phyloP scores from a whole-genome alignment of 2,888 invertebrate genomes.

The Vannuccia rotundouncinata region DNA sequence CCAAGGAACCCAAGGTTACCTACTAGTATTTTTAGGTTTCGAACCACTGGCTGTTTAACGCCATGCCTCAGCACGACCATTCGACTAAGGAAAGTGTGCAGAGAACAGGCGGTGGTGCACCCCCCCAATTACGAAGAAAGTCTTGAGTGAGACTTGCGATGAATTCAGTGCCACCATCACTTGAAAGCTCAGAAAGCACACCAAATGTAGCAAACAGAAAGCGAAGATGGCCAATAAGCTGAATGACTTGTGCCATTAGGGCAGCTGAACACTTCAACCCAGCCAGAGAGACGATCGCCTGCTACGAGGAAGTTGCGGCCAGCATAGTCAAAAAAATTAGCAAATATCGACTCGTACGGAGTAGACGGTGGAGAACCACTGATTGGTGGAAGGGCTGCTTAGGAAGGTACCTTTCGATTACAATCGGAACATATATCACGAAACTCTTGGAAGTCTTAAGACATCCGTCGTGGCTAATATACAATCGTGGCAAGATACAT shows the following conservation, averaged over 20 bases:
- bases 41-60: too few relatives aligned
- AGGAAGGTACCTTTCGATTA: too few relatives aligned
- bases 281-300: neutral
- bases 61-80: slow-evolving; percentile 41
- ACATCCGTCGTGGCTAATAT: too few relatives aligned
- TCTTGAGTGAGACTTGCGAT: neutral
- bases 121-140: slow-evolving; percentile 34
- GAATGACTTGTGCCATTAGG: neutral
- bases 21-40: too few relatives aligned
- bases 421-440: too few relatives aligned
- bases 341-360: neutral
- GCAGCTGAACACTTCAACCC: neutral
- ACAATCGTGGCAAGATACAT: too few relatives aligned
- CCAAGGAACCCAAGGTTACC: too few relatives aligned
- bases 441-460: too few relatives aligned
- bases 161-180: slow-evolving; percentile 14
- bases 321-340: neutral
- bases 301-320: neutral
- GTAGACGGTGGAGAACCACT: neutral
- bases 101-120: slow-evolving; percentile 41
- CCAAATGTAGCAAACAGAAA: slow-evolving; percentile 1
- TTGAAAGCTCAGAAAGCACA: slow-evolving; percentile 1
- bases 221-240: neutral
- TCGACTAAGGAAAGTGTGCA: slow-evolving; percentile 41
- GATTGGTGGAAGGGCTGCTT: too few relatives aligned